Evolutionary conservation across 2,888 invertebrate species (phyloP).

Genomic region (Drosophila crucigera): DNA sequence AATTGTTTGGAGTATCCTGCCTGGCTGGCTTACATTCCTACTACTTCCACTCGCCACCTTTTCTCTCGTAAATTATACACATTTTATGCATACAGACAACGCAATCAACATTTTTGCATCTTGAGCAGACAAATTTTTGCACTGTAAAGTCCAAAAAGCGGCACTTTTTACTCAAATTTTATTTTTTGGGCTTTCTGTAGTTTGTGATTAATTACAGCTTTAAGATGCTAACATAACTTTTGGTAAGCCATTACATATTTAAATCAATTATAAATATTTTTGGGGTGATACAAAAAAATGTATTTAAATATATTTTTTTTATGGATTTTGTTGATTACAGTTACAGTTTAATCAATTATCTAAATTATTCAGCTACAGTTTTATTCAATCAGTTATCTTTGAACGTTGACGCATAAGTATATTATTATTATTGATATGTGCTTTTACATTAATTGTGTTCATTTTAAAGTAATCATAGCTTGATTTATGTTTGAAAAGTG

Average conservation of each 20-base stretch:
- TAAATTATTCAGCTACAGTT: not conserved
- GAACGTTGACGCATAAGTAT: not conserved
- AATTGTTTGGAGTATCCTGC: not conserved
- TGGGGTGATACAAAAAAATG: not conserved
- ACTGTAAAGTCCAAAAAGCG: not conserved
- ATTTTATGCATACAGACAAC: conserved; percentile 31
- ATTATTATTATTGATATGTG: not conserved
- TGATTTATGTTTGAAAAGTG: not conserved
- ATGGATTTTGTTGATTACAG: not conserved
- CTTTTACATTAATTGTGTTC: not conserved
- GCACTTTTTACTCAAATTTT: conserved; percentile 13
- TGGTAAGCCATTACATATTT: not conserved
- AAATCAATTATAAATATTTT: not conserved
- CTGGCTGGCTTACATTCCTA: not conserved
- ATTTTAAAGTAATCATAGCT: not conserved
- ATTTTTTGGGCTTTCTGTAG: conserved; percentile 8
- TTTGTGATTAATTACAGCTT: not conserved
- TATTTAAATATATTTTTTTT: not conserved
- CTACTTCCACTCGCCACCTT: not conserved
- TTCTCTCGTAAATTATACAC: not conserved
- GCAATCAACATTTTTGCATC: conserved; percentile 30
- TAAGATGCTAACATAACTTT: not conserved
- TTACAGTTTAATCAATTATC: too few species aligned
- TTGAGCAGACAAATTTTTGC: conserved; percentile 7
- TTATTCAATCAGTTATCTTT: not conserved